A percentile compares a stretch with the other conserved stretches of the same genome.
These are phyloP conservation scores for Amniataba percoides DNA, from an alignment of 2,797 vertebrate genomes.

Conservation along the genomic window DNA sequence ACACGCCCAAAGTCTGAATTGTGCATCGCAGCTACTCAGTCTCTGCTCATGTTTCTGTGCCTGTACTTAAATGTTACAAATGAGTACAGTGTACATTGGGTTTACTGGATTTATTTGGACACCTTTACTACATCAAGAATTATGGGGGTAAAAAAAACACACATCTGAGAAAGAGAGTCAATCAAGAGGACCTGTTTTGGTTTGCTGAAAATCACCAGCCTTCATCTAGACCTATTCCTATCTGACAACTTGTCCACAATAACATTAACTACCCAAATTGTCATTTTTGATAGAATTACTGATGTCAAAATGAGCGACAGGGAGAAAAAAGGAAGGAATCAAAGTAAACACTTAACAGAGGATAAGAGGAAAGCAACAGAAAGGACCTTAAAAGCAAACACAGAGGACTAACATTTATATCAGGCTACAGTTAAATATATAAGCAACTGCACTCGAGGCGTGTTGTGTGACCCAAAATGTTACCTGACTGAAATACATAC, in stretches of 20 bases:
- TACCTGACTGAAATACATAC: background rate
- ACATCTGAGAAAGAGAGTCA: background rate
- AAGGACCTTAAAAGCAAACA: conserved; percentile 33
- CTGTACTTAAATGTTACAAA: conserved; percentile 20
- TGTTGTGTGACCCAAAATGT: background rate
- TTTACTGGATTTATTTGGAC: background rate
- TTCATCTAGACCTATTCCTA: background rate
- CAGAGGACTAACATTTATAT: conserved; percentile 15
- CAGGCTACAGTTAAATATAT: conserved; percentile 1
- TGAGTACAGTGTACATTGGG: background rate
- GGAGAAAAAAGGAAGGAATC: conserved; percentile 2
- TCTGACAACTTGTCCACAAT: background rate
- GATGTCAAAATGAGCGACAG: conserved; percentile 12
- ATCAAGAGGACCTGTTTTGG: conserved; percentile 20
- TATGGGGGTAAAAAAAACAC: background rate
- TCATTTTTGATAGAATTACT: background rate
- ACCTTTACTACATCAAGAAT: background rate
- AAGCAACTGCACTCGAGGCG: background rate
- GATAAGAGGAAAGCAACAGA: conserved; percentile 22
- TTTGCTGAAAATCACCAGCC: conserved; percentile 1
- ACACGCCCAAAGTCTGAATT: background rate
- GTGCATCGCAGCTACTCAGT: conserved; percentile 2
- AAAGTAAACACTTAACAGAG: conserved; percentile 14
- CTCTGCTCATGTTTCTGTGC: conserved; percentile 12
- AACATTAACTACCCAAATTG: background rate